phyloP scores from a whole-genome alignment of 2,888 invertebrate genomes.

The Harpagoxenus sublaevis region DNA sequence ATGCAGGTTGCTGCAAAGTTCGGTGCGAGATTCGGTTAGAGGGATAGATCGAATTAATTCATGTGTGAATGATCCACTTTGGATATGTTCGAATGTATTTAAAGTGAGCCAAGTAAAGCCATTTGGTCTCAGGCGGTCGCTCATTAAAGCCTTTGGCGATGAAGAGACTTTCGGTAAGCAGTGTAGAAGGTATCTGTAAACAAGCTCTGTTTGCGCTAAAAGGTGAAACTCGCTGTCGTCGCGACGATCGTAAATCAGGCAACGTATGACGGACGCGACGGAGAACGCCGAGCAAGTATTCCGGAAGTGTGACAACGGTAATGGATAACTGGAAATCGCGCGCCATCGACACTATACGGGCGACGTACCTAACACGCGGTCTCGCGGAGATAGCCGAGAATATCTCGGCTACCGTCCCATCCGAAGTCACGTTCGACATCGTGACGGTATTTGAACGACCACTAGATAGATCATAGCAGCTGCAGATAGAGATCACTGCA shows the following conservation, averaged over 20 bases:
- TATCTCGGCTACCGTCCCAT: constrained; percentile 61
- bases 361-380: constrained; percentile 41
- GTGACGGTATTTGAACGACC: constrained; percentile 72
- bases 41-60: too few relatives aligned
- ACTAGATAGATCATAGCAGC: constrained; percentile 65
- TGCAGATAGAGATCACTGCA: constrained; percentile 54
- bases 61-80: background rate
- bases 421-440: constrained; percentile 74
- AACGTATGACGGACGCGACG: constrained; percentile 65
- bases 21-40: background rate
- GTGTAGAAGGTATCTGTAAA: constrained; percentile 19
- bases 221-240: constrained; percentile 2
- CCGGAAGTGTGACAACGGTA: constrained; percentile 84
- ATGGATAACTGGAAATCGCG: constrained; percentile 82
- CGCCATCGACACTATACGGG: constrained; percentile 63
- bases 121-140: background rate
- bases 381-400: constrained; percentile 45
- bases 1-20: background rate
- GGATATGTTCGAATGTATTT: background rate
- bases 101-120: background rate
- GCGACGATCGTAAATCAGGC: constrained; percentile 25
- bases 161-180: background rate
- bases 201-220: constrained; percentile 5
- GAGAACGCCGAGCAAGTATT: constrained; percentile 78
- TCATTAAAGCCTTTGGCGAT: background rate